Evolutionary conservation across 2,113 vertebrate genomes (phyloP).

Genomic region (Scortum barcoo): DNA sequence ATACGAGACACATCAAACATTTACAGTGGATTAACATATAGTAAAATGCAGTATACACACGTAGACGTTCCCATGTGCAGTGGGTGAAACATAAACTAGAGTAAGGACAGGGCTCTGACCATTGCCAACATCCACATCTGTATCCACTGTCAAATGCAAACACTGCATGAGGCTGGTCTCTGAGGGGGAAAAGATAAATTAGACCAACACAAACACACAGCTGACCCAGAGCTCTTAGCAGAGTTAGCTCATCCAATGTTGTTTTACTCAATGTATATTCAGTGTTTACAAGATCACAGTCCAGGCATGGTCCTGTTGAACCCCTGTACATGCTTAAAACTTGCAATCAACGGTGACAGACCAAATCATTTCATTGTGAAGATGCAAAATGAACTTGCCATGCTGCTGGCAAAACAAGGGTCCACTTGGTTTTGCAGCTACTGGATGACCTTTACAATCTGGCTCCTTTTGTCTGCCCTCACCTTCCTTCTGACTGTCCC

Average conservation of each 20-base stretch:
- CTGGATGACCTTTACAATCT: neutral
- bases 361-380: neutral
- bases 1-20: neutral
- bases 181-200: constrained; percentile 24
- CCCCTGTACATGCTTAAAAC: too few species aligned
- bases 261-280: neutral
- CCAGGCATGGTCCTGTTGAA: neutral
- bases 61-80: neutral
- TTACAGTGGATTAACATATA: too few species aligned
- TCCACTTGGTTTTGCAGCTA: neutral
- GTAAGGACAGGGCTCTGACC: neutral
- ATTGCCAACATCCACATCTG: neutral
- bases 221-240: neutral
- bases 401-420: neutral
- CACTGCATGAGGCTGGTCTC: neutral
- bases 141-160: constrained; percentile 10
- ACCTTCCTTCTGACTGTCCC: neutral
- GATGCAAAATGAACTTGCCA: neutral
- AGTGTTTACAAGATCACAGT: neutral
- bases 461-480: neutral
- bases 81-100: neutral
- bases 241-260: neutral
- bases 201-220: constrained; percentile 18
- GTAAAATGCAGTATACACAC: neutral
- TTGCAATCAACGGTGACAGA: neutral